Base-by-base conservation (phyloP, 1,140 invertebrate genomes). In the Carcinoscorpius rotundicauda region DNA sequence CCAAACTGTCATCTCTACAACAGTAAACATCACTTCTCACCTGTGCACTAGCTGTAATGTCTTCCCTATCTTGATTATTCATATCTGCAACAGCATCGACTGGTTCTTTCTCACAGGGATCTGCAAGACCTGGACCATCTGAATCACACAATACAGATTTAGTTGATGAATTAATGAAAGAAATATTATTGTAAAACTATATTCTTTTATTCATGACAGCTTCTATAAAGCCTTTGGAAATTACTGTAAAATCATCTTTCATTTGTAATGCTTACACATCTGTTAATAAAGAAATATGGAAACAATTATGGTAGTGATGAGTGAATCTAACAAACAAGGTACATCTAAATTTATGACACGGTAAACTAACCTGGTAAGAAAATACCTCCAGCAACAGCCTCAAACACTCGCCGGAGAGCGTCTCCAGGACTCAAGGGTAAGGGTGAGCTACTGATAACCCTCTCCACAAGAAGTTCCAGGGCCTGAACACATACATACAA, bases 81-180 rank as follows among this genome's bases (percentile, higher is more conserved):
- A 98, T 81, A 63, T 83, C 84, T 9, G 83, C 83, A 57, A 93
- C 82, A 49, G 92, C 93, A 81, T 98, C 94, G 52, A 87, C 84
- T n/a, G 89, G 86, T 60, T 97, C 94, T 76, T 97, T 97, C 78
- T 98, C 95, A 78, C 96, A 98, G 5, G 96, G 96, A 83, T 98
- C 96, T 50, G 90, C 81, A 64, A 98, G 78, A 62, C 94, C 93
- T 71, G 78, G 79, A n/a, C 80, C 78, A 74, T 86, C 29, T 29
- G 2, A 1, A 29, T 29, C 29, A 29, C 29, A 29, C 29, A 29
- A 29, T 29, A 29, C 29, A 29, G 29, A 29, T 29, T 29, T 29
- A 29, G 29, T 29, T 29, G 29, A 29, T 29, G 29, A 29, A 29
- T 29, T 29, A 29, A 29, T 29, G 29, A 29, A 29, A 29, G 29